phyloP scores from a whole-genome alignment of 2,888 invertebrate genomes.

The Heteromyza rotundicornis region DNA sequence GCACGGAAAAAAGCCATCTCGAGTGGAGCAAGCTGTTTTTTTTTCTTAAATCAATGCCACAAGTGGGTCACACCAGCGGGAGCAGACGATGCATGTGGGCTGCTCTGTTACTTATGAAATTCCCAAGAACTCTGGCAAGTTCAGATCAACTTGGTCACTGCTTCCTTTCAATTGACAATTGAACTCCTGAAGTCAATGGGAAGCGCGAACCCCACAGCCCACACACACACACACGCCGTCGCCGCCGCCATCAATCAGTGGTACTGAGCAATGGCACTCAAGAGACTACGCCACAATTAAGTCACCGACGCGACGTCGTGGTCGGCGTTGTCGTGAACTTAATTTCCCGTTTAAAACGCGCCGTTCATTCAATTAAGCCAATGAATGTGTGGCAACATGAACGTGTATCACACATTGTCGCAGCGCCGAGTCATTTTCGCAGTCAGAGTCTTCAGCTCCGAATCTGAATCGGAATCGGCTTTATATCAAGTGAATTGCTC shows the following conservation, averaged over 20 bases:
- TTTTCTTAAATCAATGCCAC: constrained; percentile 30
- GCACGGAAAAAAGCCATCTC: neutral
- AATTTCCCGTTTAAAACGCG: constrained; percentile 59
- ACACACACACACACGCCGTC: constrained; percentile 4
- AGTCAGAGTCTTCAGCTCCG: neutral
- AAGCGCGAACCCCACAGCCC: constrained; percentile 8
- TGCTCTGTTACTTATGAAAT: neutral
- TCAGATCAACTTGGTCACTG: constrained; percentile 48
- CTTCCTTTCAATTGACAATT: constrained; percentile 57
- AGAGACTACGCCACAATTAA: constrained; percentile 10
- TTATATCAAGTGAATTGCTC: constrained; percentile 20
- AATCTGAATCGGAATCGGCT: constrained; percentile 9
- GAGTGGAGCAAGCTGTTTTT: neutral
- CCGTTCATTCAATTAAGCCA: constrained; percentile 61
- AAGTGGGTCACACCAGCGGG: constrained; percentile 61
- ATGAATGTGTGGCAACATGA: constrained; percentile 56
- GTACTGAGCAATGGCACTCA: neutral
- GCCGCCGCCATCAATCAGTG: constrained; percentile 11
- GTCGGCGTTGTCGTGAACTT: constrained; percentile 43
- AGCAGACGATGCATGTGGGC: constrained; percentile 13
- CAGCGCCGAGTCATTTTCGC: constrained; percentile 14
- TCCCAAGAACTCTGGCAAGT: constrained; percentile 39
- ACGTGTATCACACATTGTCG: constrained; percentile 12
- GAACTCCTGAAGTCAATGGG: constrained; percentile 31
- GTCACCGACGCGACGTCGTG: constrained; percentile 30